These are phyloP conservation scores for Polydrusus cervinus DNA, from an alignment of 2,888 invertebrate genomes.

Conservation along the genomic window DNA sequence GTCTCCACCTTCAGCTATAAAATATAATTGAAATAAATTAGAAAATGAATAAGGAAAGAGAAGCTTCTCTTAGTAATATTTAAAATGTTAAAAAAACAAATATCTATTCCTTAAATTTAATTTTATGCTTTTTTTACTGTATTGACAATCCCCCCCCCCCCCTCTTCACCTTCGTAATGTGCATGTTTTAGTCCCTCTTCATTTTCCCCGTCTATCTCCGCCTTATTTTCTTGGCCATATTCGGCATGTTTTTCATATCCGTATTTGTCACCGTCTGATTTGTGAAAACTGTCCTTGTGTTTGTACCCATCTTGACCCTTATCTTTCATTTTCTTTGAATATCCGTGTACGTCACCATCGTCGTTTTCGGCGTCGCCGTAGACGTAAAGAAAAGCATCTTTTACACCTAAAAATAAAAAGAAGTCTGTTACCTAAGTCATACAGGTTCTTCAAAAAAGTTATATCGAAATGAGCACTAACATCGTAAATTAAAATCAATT, in stretches of 20 bases:
- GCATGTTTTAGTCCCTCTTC: constrained; percentile 68
- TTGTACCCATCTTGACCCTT: constrained; percentile 83
- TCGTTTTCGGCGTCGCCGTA: constrained; percentile 75
- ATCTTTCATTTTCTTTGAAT: constrained; percentile 77
- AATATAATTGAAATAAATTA: neutral
- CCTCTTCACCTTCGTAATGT: constrained; percentile 41
- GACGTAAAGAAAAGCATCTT: constrained; percentile 74
- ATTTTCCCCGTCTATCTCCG: constrained; percentile 72
- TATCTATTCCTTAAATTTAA: too few relatives aligned
- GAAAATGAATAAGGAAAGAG: neutral
- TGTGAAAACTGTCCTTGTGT: constrained; percentile 82
- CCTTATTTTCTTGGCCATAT: constrained; percentile 73
- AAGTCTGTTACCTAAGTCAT: too few relatives aligned
- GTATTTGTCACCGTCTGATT: constrained; percentile 82
- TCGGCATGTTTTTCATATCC: constrained; percentile 81
- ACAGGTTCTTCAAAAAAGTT: too few relatives aligned
- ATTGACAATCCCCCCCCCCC: too few relatives aligned
- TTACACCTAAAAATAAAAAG: constrained; percentile 65
- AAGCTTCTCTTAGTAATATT: too few relatives aligned
- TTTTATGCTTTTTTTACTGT: too few relatives aligned
- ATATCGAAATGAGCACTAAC: too few relatives aligned
- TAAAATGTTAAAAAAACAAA: too few relatives aligned
- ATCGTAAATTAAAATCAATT: too few relatives aligned
- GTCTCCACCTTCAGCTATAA: constrained; percentile 42
- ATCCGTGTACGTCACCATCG: constrained; percentile 77